These are phyloP conservation scores for Hedychridium roseum DNA, from an alignment of 2,888 invertebrate genomes.

Conservation along the genomic window DNA sequence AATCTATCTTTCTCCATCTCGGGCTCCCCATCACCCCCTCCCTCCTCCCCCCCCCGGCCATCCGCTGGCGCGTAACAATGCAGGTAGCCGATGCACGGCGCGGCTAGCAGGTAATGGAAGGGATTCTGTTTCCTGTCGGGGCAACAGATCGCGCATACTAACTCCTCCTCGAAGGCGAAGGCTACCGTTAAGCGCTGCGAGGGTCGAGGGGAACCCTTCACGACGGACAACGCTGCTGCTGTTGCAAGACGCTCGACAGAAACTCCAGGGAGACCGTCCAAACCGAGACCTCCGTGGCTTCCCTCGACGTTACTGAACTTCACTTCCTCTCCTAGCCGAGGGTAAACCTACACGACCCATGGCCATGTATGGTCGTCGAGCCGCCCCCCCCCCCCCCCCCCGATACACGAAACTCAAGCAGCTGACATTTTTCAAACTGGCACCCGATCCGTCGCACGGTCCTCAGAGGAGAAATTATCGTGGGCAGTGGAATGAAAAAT, in stretches of 20 bases:
- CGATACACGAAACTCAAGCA: slow-evolving; percentile 4
- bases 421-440: slow-evolving; percentile 9
- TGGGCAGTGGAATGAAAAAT: too few species aligned
- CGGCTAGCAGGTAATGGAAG: slow-evolving; percentile 44
- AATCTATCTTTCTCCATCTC: too few species aligned
- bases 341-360: slow-evolving; percentile 1
- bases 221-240: too few species aligned
- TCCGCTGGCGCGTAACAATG: slow-evolving; percentile 46
- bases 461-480: too few species aligned
- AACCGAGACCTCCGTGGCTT: too few species aligned
- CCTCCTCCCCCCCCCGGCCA: too few species aligned
- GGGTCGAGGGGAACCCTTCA: too few species aligned
- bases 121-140: slow-evolving; percentile 57
- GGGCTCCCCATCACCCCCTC: too few species aligned
- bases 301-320: slow-evolving; percentile 34
- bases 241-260: too few species aligned
- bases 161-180: slow-evolving; percentile 41
- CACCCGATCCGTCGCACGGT: too few species aligned
- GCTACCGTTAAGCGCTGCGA: slow-evolving; percentile 51
- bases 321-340: slow-evolving; percentile 29
- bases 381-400: not conserved
- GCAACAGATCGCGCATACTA: slow-evolving; percentile 57
- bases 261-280: too few species aligned
- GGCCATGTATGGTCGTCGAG: slow-evolving; percentile 2
- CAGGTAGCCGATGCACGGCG: slow-evolving; percentile 30